Conservation (phyloP, 1,140 invertebrate genomes). For the Colletes gigas region DNA sequence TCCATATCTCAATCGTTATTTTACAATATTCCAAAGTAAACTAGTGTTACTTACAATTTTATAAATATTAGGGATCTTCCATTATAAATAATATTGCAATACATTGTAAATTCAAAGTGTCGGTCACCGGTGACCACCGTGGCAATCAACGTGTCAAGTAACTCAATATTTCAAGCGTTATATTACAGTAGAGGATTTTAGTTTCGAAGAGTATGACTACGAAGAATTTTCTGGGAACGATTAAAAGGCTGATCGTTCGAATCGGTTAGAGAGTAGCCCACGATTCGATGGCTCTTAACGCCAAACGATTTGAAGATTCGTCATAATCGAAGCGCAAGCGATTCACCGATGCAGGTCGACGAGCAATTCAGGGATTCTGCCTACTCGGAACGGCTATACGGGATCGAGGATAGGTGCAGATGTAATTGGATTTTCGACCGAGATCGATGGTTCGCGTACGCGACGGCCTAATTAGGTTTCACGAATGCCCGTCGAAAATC, state of each 20-base stretch:
- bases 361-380: constrained; percentile 48
- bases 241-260: not conserved
- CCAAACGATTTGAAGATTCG: not conserved
- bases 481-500: constrained; percentile 49
- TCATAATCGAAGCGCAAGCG: constrained; percentile 18
- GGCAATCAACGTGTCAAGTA: no score
- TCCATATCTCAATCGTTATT: no score
- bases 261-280: not conserved
- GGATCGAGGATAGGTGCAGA: constrained; percentile 48
- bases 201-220: no score
- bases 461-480: constrained; percentile 61
- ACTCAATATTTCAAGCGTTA: no score
- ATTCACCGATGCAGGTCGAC: constrained; percentile 54
- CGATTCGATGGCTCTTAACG: not conserved
- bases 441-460: constrained; percentile 59
- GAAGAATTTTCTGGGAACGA: not conserved
- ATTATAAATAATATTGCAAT: no score
- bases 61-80: no score
- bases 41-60: no score
- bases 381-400: constrained; percentile 56
- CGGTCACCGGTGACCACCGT: no score
- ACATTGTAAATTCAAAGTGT: no score
- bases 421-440: constrained; percentile 60
- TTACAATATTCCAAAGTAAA: no score
- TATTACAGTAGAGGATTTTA: no score